Conservation (phyloP, 2,888 invertebrate genomes). For the Lasioglossum calceatum region DNA sequence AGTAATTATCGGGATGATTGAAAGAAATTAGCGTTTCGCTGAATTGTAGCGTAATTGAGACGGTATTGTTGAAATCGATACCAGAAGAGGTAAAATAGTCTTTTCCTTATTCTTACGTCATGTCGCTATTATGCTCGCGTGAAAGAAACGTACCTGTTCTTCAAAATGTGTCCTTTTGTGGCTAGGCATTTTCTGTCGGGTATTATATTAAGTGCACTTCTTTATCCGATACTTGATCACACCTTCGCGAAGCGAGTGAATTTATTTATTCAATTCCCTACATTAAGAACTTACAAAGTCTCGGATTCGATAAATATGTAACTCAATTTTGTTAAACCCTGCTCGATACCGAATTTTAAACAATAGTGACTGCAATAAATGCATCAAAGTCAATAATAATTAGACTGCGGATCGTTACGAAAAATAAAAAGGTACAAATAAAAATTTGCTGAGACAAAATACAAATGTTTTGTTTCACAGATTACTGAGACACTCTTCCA, state of each 20-base stretch:
- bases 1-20: background rate
- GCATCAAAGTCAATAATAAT: too few relatives aligned
- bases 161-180: constrained; percentile 1
- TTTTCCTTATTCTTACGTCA: background rate
- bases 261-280: background rate
- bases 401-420: too few relatives aligned
- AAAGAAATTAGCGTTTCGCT: background rate
- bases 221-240: background rate
- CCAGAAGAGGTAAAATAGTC: background rate
- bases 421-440: background rate
- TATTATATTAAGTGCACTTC: background rate
- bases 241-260: background rate
- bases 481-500: background rate
- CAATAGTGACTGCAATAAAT: background rate
- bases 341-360: background rate
- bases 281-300: too few relatives aligned
- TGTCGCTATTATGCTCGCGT: background rate
- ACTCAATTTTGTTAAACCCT: background rate
- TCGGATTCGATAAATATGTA: too few relatives aligned
- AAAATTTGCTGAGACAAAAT: background rate
- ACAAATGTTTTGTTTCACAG: background rate
- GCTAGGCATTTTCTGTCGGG: background rate
- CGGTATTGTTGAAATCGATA: background rate
- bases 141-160: background rate
- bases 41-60: background rate